Conservation (phyloP, 2,113 vertebrate species). For the Paramormyrops kingsleyae region DNA sequence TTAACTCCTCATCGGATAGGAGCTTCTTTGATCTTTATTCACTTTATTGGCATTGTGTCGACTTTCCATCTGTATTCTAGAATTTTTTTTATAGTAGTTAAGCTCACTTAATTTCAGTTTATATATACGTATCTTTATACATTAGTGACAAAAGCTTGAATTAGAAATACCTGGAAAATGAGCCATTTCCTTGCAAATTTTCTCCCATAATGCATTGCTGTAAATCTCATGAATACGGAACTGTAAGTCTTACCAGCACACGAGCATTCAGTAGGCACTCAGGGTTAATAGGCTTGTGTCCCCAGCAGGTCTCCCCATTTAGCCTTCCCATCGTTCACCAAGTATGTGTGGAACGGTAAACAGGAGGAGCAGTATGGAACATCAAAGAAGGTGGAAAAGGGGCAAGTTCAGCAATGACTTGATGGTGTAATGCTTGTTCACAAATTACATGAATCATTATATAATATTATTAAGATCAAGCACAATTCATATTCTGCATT, state of each 20-base stretch:
- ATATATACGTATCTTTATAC: neutral
- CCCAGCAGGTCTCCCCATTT: neutral
- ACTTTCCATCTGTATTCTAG: neutral
- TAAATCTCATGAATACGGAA: neutral
- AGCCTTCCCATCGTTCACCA: neutral
- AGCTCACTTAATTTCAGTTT: neutral
- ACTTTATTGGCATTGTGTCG: neutral
- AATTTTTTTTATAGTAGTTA: neutral
- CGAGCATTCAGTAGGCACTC: neutral
- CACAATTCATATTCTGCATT: neutral
- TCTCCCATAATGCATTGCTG: neutral
- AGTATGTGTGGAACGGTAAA: neutral
- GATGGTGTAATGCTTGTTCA: neutral
- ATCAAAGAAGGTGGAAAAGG: neutral
- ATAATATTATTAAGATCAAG: neutral
- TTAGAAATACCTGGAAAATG: neutral
- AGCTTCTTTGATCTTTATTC: neutral
- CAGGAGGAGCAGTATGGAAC: neutral
- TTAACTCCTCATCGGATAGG: neutral
- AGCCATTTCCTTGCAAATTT: neutral
- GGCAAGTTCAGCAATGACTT: neutral
- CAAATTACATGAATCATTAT: neutral
- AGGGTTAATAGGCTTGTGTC: neutral
- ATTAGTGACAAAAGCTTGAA: neutral
- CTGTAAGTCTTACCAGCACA: neutral